Percentiles rank a stretch among this genome's conserved stretches.
These are phyloP conservation scores for Hemitrygon akajei DNA, from an alignment of 2,797 vertebrate species.

Conservation along the genomic window DNA sequence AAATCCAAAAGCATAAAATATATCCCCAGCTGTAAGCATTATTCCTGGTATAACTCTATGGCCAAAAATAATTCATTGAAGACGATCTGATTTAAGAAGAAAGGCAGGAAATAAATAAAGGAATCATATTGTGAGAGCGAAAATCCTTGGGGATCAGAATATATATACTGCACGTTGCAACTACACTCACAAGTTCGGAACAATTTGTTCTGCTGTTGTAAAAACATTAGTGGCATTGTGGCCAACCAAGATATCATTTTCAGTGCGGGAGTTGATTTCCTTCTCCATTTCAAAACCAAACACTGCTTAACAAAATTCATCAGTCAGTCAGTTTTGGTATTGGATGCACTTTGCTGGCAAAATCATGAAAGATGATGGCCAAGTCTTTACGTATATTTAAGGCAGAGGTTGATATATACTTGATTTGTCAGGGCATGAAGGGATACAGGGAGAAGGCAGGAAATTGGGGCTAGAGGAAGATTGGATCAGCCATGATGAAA, in stretches of 20 bases:
- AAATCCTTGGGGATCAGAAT: neutral
- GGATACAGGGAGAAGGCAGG: no score
- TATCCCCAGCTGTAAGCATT: conserved; percentile 10
- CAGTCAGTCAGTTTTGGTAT: neutral
- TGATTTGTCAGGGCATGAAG: no score
- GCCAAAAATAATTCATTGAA: neutral
- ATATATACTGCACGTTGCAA: neutral
- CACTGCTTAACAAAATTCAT: neutral
- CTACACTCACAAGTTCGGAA: neutral
- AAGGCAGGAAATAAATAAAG: conserved; percentile 13
- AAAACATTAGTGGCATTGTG: neutral
- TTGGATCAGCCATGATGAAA: no score
- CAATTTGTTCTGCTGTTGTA: neutral
- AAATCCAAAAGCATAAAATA: neutral
- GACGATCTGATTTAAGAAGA: neutral
- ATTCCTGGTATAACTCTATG: neutral
- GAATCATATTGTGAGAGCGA: neutral
- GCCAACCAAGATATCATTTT: neutral
- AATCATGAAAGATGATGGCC: neutral
- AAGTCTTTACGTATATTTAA: no score
- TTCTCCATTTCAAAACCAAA: neutral
- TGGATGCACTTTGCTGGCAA: neutral
- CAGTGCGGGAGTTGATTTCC: neutral
- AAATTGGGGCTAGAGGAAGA: no score
- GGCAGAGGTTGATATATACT: no score